Evolutionary conservation across 1,140 invertebrate genomes (phyloP).

Genomic region (Orchesella cincta): DNA sequence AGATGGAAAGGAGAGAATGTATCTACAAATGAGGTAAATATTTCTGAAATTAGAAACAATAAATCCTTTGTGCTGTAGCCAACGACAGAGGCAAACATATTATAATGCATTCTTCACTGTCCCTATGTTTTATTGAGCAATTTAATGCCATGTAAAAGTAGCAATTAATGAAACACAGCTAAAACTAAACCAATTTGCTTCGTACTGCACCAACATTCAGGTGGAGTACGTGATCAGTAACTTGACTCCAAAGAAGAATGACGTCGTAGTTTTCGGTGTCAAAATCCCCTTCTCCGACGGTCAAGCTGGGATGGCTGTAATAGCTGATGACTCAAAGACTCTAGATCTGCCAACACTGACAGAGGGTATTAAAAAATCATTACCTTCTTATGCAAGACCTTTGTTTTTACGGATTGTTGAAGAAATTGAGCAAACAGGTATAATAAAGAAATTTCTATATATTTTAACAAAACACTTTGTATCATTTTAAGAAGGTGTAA

Average conservation of each 20-base stretch:
- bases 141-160: not conserved
- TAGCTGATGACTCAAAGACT: slow-evolving; percentile 73
- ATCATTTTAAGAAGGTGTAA: no score
- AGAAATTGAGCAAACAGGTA: slow-evolving; percentile 84
- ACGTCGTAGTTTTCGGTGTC: slow-evolving; percentile 86
- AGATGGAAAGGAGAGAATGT: slow-evolving; percentile 59
- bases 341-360: slow-evolving; percentile 69
- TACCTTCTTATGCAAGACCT: slow-evolving; percentile 85
- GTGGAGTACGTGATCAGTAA: slow-evolving; percentile 89
- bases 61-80: no score
- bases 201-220: slow-evolving; percentile 94
- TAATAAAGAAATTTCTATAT: no score
- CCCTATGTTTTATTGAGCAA: not conserved
- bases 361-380: slow-evolving; percentile 65
- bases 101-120: not conserved
- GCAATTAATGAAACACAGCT: not conserved
- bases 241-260: slow-evolving; percentile 72
- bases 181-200: not conserved
- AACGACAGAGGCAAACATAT: not conserved
- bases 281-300: slow-evolving; percentile 80
- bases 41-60: no score
- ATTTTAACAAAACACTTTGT: no score
- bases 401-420: slow-evolving; percentile 80
- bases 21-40: slow-evolving; percentile 11
- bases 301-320: slow-evolving; percentile 91